Percentiles rank a stretch among this genome's conserved stretches.
Conservation (phyloP, 1,140 invertebrate species). For the Ceratosolen fusciceps region DNA sequence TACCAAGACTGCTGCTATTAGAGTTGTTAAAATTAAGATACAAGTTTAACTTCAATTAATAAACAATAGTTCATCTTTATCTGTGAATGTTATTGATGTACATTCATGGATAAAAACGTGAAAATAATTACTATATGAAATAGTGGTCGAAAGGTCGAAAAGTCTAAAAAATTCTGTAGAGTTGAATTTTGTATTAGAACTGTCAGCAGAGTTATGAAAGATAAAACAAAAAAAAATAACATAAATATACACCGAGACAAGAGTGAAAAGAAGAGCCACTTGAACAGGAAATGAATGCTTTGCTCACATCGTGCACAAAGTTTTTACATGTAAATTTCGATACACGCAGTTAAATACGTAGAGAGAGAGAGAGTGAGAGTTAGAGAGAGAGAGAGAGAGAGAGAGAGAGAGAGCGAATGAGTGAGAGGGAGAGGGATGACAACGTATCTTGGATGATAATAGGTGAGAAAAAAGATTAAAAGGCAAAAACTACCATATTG, state of each 20-base stretch:
- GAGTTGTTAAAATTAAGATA: background rate
- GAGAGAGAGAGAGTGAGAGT: background rate
- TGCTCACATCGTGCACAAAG: background rate
- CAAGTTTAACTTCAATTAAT: background rate
- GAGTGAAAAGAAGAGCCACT: background rate
- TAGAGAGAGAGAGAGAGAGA: no score
- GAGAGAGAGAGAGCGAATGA: background rate
- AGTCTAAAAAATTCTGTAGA: no score
- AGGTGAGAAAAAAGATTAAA: background rate
- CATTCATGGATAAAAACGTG: background rate
- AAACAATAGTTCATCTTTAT: slow-evolving; percentile 15
- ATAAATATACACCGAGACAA: slow-evolving; percentile 4
- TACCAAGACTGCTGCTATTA: background rate
- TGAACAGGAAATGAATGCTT: background rate
- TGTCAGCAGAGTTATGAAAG: background rate
- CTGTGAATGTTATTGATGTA: no score
- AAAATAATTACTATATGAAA: no score
- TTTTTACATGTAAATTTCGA: background rate
- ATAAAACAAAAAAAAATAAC: slow-evolving; percentile 4
- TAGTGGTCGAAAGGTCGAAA: no score
- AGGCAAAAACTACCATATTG: slow-evolving; percentile 58
- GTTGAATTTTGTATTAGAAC: background rate
- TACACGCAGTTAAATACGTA: background rate
- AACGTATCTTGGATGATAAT: background rate
- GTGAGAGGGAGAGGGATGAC: background rate